A percentile compares a stretch with the other conserved stretches of the same genome.
Conservation (phyloP, 2,113 vertebrate species). For the Xenopus tropicalis region DNA sequence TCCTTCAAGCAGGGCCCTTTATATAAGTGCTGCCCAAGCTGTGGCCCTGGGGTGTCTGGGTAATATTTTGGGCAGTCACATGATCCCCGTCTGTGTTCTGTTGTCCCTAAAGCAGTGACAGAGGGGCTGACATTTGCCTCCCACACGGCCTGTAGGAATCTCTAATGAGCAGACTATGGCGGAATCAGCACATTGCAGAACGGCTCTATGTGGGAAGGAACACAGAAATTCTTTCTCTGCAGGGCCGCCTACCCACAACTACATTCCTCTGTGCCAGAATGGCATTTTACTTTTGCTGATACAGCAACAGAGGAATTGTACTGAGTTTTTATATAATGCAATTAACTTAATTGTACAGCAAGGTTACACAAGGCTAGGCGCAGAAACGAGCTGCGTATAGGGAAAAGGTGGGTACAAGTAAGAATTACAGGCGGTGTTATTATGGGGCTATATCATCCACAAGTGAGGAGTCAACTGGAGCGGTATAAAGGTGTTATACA, state of each 20-base stretch:
- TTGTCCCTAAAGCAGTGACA: not conserved
- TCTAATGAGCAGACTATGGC: not conserved
- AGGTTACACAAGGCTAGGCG: not conserved
- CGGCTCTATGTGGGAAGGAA: constrained; percentile 4
- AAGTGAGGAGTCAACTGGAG: too few species aligned
- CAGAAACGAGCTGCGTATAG: too few species aligned
- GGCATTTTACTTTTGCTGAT: too few species aligned
- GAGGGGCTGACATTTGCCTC: constrained; percentile 1
- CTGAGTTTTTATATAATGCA: not conserved
- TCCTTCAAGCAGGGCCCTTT: too few species aligned
- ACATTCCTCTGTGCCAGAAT: too few species aligned
- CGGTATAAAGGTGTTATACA: too few species aligned
- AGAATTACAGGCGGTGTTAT: too few species aligned
- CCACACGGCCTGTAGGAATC: not conserved
- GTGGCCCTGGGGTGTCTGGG: too few species aligned
- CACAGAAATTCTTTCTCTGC: constrained; percentile 2
- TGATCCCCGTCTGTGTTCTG: too few species aligned
- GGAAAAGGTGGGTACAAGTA: not conserved
- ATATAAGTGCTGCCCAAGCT: too few species aligned
- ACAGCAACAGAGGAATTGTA: not conserved
- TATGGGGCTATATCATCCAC: too few species aligned
- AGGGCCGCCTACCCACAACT: not conserved
- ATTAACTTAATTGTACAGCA: not conserved
- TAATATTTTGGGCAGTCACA: too few species aligned
- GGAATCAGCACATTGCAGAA: not conserved